Conservation (phyloP, 2,797 vertebrate genomes). For the Poliocrania exsul region DNA sequence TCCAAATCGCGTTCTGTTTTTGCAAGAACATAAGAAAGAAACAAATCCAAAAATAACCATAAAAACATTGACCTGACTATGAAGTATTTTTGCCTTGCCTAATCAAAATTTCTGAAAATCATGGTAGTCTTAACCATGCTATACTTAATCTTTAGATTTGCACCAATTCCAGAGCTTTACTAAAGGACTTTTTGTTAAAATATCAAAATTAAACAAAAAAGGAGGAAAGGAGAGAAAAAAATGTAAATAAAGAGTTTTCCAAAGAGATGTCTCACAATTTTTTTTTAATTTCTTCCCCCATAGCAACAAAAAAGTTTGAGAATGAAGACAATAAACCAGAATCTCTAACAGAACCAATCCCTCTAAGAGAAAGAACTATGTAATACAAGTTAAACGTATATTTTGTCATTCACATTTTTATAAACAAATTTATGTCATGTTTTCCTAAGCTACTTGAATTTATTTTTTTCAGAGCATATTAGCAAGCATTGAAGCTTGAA, state of each 20-base stretch:
- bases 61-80: not conserved
- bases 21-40: not conserved
- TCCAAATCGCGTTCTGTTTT: rapidly evolving
- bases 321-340: not conserved
- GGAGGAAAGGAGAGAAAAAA: not conserved
- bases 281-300: not conserved
- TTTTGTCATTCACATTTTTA: not conserved
- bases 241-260: not conserved
- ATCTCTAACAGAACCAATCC: not conserved
- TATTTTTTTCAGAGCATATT: not conserved
- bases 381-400: not conserved
- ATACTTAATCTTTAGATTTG: conserved; percentile 19
- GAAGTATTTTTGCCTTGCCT: conserved; percentile 26
- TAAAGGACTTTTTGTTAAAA: conserved; percentile 38
- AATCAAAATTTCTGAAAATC: conserved; percentile 29
- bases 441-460: not conserved
- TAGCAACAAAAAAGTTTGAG: not conserved
- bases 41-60: not conserved
- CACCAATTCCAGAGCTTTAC: conserved; percentile 7
- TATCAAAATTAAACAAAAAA: not conserved
- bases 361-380: not conserved
- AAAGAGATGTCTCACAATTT: not conserved
- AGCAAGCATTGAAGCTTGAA: not conserved
- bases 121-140: not conserved
- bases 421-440: not conserved